Evolutionary conservation across 2,888 invertebrate genomes (phyloP), one percentile per base, ranked within the genome.

Genomic region (Melikaiella ostensackeni): DNA sequence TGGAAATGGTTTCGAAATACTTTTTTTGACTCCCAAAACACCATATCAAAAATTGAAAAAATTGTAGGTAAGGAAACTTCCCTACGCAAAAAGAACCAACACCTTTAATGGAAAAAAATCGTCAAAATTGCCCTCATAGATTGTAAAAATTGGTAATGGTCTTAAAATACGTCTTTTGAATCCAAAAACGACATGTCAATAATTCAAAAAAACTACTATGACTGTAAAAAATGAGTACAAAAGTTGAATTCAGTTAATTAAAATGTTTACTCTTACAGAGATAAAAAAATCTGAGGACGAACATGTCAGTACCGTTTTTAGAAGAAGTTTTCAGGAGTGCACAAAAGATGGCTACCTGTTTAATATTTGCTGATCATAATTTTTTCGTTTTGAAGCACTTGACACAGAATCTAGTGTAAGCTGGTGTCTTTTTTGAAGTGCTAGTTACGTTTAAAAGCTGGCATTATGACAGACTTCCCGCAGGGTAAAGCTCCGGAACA

Each of bases 291-390:
- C 19, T 50, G 3, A 50, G 2, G n/a, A 9, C 9, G 50, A 21
- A 50, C 9, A 9, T 50, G n/a, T 8, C 24, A 24, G 4, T 0
- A 70, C 6, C n/a, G 11, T 70, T 50, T 66, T 70, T 8, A 70
- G 46, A n/a, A 30, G 70, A 11, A 7, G n/a, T 70, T 70, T 70
- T 46, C 30, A 30, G 19, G 66, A 46, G n/a, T 55, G 0, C 19
- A 30, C 46, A 66, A 66, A 66, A 46, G 30, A 16, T 4, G 16
- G 27, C 46, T 24, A 9, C 46, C 27, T 59, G 24, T 50, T 50
- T 70, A n/a, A 33, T 70, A 50, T 70, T 70, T 70, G 46, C 30
- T 70, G 50, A 70, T 70, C 70, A 33, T 70, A 70, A 50, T 30
- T 50, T 70, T 70, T 46, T 46, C 46, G n/a, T 50, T 59, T 33